A percentile compares a stretch with the other conserved stretches of the same genome.
These are phyloP conservation scores for Malthinus seriepunctatus DNA, from an alignment of 2,888 invertebrate genomes.

Conservation along the genomic window DNA sequence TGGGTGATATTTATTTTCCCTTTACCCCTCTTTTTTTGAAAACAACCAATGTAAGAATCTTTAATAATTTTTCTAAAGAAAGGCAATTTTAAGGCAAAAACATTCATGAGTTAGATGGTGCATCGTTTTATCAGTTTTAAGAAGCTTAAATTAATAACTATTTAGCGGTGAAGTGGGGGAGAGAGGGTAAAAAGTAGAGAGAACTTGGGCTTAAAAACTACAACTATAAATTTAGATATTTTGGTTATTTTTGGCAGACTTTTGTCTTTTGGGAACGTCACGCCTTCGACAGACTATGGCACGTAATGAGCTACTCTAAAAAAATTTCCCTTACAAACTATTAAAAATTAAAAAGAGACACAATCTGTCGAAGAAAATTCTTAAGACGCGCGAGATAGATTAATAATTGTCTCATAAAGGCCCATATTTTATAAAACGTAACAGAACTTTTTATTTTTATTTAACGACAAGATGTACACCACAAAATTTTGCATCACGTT, in stretches of 20 bases:
- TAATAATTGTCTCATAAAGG: slow-evolving; percentile 30
- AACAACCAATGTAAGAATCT: too few relatives aligned
- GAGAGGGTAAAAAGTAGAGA: background rate
- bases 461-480: slow-evolving; percentile 20
- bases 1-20: too few relatives aligned
- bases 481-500: slow-evolving; percentile 34
- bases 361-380: slow-evolving; percentile 8
- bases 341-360: slow-evolving; percentile 1
- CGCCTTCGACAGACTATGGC: slow-evolving; percentile 6
- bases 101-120: background rate
- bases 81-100: background rate
- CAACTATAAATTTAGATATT: slow-evolving; percentile 23
- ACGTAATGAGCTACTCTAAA: background rate
- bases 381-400: slow-evolving; percentile 20
- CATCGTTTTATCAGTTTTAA: too few relatives aligned
- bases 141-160: too few relatives aligned
- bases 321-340: slow-evolving; percentile 2
- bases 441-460: slow-evolving; percentile 13
- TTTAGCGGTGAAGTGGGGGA: background rate
- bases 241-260: slow-evolving; percentile 27
- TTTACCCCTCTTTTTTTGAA: too few relatives aligned
- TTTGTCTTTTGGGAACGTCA: slow-evolving; percentile 4
- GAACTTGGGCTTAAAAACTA: slow-evolving; percentile 2
- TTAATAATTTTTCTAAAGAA: too few relatives aligned
- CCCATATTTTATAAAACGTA: slow-evolving; percentile 25